Evolutionary conservation across 35 echinoderm and acorn worm species (phyloP).

Genomic region (Nesometra sesokonis): DNA sequence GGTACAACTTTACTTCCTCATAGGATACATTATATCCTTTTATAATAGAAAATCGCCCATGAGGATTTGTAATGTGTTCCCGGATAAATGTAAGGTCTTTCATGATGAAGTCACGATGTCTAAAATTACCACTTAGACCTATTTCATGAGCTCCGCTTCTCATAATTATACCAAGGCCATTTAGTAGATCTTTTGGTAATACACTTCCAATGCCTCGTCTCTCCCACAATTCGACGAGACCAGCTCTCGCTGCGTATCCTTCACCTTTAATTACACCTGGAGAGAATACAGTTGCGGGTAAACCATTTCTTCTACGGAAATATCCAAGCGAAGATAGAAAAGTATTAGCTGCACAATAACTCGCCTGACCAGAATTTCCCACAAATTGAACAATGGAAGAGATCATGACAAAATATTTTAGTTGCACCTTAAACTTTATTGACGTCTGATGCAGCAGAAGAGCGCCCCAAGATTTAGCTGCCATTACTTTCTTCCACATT

Average conservation of each 20-base stretch:
- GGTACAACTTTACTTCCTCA: not conserved
- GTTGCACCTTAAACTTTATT: conserved; percentile 11
- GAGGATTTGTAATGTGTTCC: not conserved
- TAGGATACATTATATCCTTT: conserved; percentile 1
- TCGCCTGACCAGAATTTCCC: conserved; percentile 53
- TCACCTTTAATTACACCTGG: conserved; percentile 24
- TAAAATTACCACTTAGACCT: conserved; percentile 5
- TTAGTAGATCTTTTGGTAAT: not conserved
- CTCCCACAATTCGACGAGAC: conserved; percentile 5
- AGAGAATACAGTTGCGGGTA: conserved; percentile 44
- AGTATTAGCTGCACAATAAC: conserved; percentile 51
- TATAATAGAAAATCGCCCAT: conserved; percentile 16
- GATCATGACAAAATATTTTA: conserved; percentile 35
- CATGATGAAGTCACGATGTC: not conserved
- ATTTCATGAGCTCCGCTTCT: not conserved
- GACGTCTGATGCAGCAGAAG: conserved; percentile 48
- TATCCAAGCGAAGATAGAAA: conserved; percentile 33
- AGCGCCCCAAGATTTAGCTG: conserved; percentile 42
- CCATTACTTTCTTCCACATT: conserved; percentile 32
- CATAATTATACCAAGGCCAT: not conserved
- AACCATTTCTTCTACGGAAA: not conserved
- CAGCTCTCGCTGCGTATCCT: conserved; percentile 32
- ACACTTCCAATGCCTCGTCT: conserved; percentile 16
- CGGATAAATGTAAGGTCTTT: not conserved
- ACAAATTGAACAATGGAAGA: conserved; percentile 41